These are phyloP conservation scores for human DNA, from an alignment of 2,113 vertebrate genomes.

Conservation along the genomic window DNA sequence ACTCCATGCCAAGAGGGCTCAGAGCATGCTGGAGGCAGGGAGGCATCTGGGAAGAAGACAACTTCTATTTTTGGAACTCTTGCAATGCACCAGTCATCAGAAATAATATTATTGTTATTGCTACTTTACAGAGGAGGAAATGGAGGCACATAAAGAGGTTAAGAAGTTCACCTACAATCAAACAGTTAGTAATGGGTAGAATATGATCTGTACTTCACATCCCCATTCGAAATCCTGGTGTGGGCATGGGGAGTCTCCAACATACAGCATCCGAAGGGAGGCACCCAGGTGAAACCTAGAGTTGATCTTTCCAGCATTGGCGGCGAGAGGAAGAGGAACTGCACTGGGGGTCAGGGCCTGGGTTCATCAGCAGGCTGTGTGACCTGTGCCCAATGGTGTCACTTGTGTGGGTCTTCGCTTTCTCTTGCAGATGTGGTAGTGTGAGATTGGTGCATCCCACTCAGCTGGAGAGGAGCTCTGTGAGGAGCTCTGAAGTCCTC, in stretches of 20 bases:
- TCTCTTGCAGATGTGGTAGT: neutral
- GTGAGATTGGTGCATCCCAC: no score
- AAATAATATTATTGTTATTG: neutral
- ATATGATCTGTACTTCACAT: neutral
- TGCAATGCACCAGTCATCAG: neutral
- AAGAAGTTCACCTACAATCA: neutral
- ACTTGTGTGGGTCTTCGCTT: neutral
- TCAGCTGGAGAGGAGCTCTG: no score
- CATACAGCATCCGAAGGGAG: neutral
- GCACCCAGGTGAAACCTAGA: neutral
- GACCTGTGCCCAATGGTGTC: neutral
- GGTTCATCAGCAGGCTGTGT: neutral
- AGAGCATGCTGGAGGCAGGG: neutral
- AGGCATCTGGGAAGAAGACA: no score
- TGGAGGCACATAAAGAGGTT: neutral
- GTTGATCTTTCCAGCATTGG: neutral
- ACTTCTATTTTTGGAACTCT: neutral
- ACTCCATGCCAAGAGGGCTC: neutral
- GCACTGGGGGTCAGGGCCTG: neutral
- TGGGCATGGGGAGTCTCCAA: neutral
- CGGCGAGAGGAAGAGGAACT: neutral
- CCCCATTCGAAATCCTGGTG: neutral
- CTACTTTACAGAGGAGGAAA: neutral
- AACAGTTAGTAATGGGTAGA: neutral
- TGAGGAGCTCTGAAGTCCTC: neutral